Base-by-base conservation (phyloP, 2,888 invertebrate genomes). In the Cephus rjabovi region DNA sequence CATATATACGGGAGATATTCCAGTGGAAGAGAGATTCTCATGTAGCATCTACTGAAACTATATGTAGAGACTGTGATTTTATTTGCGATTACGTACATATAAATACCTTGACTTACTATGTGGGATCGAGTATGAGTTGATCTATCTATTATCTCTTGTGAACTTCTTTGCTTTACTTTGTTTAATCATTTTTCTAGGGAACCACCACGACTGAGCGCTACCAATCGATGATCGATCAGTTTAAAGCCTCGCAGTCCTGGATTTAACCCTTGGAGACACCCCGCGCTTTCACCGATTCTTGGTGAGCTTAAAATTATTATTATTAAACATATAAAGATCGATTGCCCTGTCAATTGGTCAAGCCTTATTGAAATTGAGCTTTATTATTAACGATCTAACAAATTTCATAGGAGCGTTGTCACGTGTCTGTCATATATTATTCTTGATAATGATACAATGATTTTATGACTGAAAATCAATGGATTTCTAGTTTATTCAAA, bases 151-250 rank as follows among this genome's bases (percentile, higher is more conserved):
- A 23, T 15, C 56, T 56, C 56, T 4, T 23, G 23, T 23, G 23
- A 23, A 9, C 23, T 56, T 40, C 23, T 23, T 56, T 56, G 23
- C 23, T 56, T 56, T 56, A 56, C 56, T 23, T 23, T 9, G 9
- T 56, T 56, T 56, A 56, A 56, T 56, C 56, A 23, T 56, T 56
- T 56, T 56, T 56, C 15, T 23, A 56, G 56, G 23, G 56, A 56
- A 56, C 71, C 6, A 11, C 70, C 70, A 35, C 35, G 6, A 15
- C 71, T 31, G 12, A 31, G 31, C 71, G 71, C 71, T 71, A 71
- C 31, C 31, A 71, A 71, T 71, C 71, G 31, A 71, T 71, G 71
- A 71, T 71, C 71, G 71, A 71, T 71, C 71, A 12, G 71, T 11
- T 56, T 9, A 56, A 56, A 56, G 56, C 56, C 9, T 23, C 56